phyloP scores from a whole-genome alignment of 53 echinoderm and acorn worm species.

The Mesocentrotus franciscanus region DNA sequence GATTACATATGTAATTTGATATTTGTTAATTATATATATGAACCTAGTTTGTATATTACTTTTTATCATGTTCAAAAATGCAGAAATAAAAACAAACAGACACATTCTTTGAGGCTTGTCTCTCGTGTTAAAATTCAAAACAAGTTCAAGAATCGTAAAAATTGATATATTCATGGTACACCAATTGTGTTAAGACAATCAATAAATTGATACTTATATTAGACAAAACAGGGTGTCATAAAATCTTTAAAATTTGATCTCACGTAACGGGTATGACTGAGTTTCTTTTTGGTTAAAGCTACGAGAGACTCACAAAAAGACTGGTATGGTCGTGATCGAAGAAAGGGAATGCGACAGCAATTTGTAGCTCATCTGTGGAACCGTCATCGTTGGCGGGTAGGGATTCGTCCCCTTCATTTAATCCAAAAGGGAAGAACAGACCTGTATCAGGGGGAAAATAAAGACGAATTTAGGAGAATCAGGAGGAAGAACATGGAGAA shows the following conservation, averaged over 20 bases:
- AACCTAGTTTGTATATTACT: too few relatives aligned
- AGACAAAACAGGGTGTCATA: neutral
- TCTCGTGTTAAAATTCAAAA: too few relatives aligned
- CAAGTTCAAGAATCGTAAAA: neutral
- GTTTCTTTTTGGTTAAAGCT: neutral
- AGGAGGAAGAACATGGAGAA: too few relatives aligned
- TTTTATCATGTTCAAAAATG: too few relatives aligned
- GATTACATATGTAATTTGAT: too few relatives aligned
- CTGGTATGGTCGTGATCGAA: conserved; percentile 67
- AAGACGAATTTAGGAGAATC: too few relatives aligned
- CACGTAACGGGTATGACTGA: neutral
- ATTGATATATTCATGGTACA: neutral
- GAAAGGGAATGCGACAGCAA: conserved; percentile 61
- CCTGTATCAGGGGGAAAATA: neutral
- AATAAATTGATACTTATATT: too few relatives aligned
- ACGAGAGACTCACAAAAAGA: conserved; percentile 61
- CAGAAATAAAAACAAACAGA: too few relatives aligned
- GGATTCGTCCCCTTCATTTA: conserved; percentile 62
- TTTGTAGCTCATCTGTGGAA: conserved; percentile 36
- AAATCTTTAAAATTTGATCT: neutral
- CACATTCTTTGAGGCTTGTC: too few relatives aligned
- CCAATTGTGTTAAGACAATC: neutral
- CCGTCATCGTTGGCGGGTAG: conserved; percentile 68
- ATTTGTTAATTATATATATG: too few relatives aligned
- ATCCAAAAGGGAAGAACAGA: conserved; percentile 65